Evolutionary conservation across 2,888 invertebrate species (phyloP), one percentile per base, ranked within the genome.

Genomic region (Andrena marginata): DNA sequence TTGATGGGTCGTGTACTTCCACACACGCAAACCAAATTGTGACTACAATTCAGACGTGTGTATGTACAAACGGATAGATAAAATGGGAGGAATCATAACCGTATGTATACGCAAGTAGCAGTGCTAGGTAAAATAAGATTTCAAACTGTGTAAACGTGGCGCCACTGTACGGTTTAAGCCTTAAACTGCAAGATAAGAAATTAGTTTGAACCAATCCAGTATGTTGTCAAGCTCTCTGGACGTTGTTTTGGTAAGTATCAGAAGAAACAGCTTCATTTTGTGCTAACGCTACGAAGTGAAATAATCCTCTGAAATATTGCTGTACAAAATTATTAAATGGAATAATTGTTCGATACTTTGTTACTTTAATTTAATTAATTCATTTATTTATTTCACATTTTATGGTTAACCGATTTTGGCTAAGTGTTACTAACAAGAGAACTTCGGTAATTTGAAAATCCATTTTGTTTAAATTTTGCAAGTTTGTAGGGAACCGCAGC

Each of bases 1-100:
- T 56, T 49, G 26, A 59, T 51, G 51, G 16, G 62, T 42, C 49
- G 79, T 69, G 74, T 80, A 88, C 85, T 87, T 84, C 84, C 86
- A 89, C 89, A 87, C 89, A 88, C 90, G 84, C 87, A 89, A 90
- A 87, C 82, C 82, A 89, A 90, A 87, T 74, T 23, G 68, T 77
- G 73, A 76, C 59, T 65, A 77, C 68, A 78, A 82, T 80, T 80
- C 84, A 70, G 70, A 80, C 59, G 77, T 78, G 87, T 77, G 73
- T 77, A 82, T 42, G 42, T 42, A 42, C 42, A 80, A 82, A 85
- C 65, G 63, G 77, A 83, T 59, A 80, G 76, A 76, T 54, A 77
- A 71, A 80, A 72, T 70, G 23, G 62, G 65, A 48, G 77, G 67
- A 71, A 74, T 51, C 65, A 82, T 68, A 75, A 63, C 59, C 74